Conservation (phyloP, 2,888 invertebrate genomes). For the Oscheius sp. region DNA sequence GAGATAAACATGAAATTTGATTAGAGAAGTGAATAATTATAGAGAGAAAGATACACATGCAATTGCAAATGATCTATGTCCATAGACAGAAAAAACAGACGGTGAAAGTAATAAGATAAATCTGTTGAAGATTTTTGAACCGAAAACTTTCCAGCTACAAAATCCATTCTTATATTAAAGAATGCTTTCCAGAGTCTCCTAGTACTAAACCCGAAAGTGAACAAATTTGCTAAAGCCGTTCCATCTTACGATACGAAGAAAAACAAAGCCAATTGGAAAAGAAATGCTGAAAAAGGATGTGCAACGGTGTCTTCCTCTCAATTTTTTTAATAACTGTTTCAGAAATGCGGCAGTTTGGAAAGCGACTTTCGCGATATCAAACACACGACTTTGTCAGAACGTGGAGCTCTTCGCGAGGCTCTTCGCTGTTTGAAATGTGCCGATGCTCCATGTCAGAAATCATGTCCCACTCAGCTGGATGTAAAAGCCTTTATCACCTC, state of each 20-base stretch:
- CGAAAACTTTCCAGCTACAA: not conserved
- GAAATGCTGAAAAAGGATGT: constrained; percentile 86
- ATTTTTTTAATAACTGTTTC: constrained; percentile 17
- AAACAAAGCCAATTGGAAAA: constrained; percentile 92
- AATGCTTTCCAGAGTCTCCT: constrained; percentile 81
- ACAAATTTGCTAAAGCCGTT: constrained; percentile 81
- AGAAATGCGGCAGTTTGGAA: constrained; percentile 74
- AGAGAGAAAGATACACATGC: not conserved
- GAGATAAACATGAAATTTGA: no score
- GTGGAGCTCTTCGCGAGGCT: constrained; percentile 82
- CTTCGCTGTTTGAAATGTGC: constrained; percentile 64
- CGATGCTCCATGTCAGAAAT: constrained; percentile 80
- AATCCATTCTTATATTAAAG: not conserved
- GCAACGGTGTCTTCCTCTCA: constrained; percentile 77
- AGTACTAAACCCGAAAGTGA: constrained; percentile 84
- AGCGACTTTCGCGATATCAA: constrained; percentile 97
- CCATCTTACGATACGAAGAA: constrained; percentile 86
- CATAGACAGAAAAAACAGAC: not conserved
- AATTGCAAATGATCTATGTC: not conserved
- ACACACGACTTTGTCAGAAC: constrained; percentile 93
- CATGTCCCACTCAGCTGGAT: constrained; percentile 96
- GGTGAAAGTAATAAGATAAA: not conserved
- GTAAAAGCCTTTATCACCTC: constrained; percentile 95
- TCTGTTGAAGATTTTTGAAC: not conserved
- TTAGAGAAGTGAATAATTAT: not conserved